phyloP scores from a whole-genome alignment of 2,888 invertebrate genomes.

The Cyaniris semiargus region DNA sequence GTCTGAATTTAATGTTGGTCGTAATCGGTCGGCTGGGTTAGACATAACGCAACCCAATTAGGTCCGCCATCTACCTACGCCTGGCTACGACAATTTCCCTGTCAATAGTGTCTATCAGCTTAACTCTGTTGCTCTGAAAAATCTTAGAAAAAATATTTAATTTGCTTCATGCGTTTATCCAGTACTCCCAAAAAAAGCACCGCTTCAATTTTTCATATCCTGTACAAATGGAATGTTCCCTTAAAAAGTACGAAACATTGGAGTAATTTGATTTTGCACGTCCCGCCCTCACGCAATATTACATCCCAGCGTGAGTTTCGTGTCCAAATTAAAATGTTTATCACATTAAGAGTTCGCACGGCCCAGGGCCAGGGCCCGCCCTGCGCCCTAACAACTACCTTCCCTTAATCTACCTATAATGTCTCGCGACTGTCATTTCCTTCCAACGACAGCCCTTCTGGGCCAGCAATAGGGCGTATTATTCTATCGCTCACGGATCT shows the following conservation, averaged over 20 bases:
- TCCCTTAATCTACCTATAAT: slow-evolving; percentile 74
- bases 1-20: too few relatives aligned
- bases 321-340: slow-evolving; percentile 80
- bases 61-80: too few relatives aligned
- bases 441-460: slow-evolving; percentile 50
- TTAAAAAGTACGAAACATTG: slow-evolving; percentile 54
- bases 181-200: slow-evolving; percentile 29
- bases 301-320: slow-evolving; percentile 78
- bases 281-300: slow-evolving; percentile 72
- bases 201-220: slow-evolving; percentile 31
- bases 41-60: too few relatives aligned
- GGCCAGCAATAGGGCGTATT: slow-evolving; percentile 51
- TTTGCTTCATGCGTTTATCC: not conserved
- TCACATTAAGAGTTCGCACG: slow-evolving; percentile 78
- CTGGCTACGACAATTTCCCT: too few relatives aligned
- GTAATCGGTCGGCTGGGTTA: too few relatives aligned
- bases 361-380: slow-evolving; percentile 66
- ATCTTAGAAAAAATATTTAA: not conserved
- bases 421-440: slow-evolving; percentile 65
- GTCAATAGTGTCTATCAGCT: too few relatives aligned
- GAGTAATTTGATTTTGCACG: slow-evolving; percentile 67
- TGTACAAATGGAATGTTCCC: slow-evolving; percentile 35
- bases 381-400: slow-evolving; percentile 55
- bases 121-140: too few relatives aligned
- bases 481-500: slow-evolving; percentile 49